Conservation (phyloP, 1,140 invertebrate genomes). For the Rhyzopertha dominica region DNA sequence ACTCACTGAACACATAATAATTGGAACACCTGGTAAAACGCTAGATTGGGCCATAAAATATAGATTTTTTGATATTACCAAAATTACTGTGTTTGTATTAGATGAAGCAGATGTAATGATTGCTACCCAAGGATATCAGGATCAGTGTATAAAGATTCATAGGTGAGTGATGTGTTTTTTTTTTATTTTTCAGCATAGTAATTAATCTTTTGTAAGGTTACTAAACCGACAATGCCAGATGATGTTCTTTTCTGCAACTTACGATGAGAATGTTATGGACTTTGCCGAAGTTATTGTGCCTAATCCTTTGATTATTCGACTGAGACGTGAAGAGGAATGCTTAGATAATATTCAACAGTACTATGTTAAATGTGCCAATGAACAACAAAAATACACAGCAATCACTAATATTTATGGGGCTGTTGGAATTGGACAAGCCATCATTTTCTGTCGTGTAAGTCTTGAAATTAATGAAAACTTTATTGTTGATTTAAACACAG, state of each 20-base stretch:
- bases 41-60: slow-evolving; percentile 88
- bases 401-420: slow-evolving; percentile 95
- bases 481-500: no score
- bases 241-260: slow-evolving; percentile 99
- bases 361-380: slow-evolving; percentile 81
- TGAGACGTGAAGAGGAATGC: slow-evolving; percentile 90
- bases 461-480: no score
- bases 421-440: slow-evolving; percentile 94
- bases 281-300: slow-evolving; percentile 94
- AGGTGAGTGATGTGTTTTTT: slow-evolving; percentile 67
- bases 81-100: slow-evolving; percentile 91
- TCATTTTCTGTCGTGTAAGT: slow-evolving; percentile 95
- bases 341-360: slow-evolving; percentile 98
- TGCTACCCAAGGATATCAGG: slow-evolving; percentile 94
- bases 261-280: slow-evolving; percentile 89
- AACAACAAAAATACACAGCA: slow-evolving; percentile 85
- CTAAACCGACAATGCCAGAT: slow-evolving; percentile 82
- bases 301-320: slow-evolving; percentile 82
- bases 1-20: slow-evolving; percentile 88
- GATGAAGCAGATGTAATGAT: slow-evolving; percentile 99
- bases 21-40: slow-evolving; percentile 92
- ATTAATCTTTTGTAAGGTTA: no score
- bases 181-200: slow-evolving; percentile 10
- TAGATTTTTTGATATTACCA: slow-evolving; percentile 79
- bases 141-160: slow-evolving; percentile 92